Evolutionary conservation across 2,888 invertebrate genomes (phyloP).

Genomic region (Tortricodes alternella): DNA sequence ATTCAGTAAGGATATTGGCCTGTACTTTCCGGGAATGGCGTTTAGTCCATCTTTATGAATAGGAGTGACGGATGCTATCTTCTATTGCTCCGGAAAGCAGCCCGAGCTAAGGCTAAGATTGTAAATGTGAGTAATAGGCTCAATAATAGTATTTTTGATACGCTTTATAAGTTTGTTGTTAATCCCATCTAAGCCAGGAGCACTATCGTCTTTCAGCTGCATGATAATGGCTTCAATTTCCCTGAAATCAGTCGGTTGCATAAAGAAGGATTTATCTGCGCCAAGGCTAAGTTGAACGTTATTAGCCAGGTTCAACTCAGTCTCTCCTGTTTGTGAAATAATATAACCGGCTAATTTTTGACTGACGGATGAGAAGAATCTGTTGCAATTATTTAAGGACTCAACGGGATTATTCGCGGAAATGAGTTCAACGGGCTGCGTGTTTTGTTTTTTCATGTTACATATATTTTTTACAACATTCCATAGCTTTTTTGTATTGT

Average conservation of each 20-base stretch:
- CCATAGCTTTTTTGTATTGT: background rate
- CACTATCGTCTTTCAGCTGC: background rate
- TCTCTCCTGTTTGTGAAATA: background rate
- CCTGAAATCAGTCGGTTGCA: background rate
- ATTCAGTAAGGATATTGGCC: slow-evolving; percentile 1
- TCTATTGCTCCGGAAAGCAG: slow-evolving; percentile 4
- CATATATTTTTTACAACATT: background rate
- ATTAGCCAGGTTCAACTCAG: background rate
- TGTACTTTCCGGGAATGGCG: slow-evolving; percentile 1
- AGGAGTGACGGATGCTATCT: slow-evolving; percentile 2
- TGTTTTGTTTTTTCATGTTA: background rate
- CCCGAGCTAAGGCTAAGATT: slow-evolving; percentile 7
- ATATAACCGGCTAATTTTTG: background rate
- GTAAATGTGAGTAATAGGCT: background rate
- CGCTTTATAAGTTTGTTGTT: too few relatives aligned
- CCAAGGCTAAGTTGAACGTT: background rate
- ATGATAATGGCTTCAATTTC: background rate
- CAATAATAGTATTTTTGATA: background rate
- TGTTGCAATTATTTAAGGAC: background rate
- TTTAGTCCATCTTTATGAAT: slow-evolving; percentile 8
- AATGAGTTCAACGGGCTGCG: background rate
- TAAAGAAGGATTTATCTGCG: background rate
- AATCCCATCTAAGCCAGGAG: background rate
- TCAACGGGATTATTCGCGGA: background rate
- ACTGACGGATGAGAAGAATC: background rate